These are phyloP conservation scores for Ictidomys tridecemlineatus DNA, from an alignment of 2,113 vertebrate genomes.

Conservation along the genomic window DNA sequence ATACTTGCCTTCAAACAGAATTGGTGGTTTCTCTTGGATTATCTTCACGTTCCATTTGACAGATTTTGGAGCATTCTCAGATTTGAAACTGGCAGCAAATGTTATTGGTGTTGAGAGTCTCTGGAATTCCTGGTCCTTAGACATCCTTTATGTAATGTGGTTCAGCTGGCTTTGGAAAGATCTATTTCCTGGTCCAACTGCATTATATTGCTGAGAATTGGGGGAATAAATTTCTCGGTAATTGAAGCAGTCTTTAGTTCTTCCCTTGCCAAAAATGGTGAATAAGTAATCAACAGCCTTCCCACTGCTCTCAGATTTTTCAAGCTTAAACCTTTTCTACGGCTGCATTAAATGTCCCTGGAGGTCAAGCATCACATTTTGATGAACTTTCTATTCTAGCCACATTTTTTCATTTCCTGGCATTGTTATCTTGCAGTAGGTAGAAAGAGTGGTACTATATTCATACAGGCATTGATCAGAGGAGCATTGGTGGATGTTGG, in stretches of 20 bases:
- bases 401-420: not conserved
- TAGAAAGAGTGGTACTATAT: not conserved
- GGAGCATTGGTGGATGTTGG: not conserved
- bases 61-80: not conserved
- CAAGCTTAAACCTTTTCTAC: not conserved
- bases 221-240: not conserved
- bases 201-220: not conserved
- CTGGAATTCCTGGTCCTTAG: not conserved
- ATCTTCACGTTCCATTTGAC: not conserved
- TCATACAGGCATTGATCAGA: not conserved
- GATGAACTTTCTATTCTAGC: not conserved
- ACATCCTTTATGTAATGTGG: not conserved
- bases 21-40: slow-evolving; percentile 1
- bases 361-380: slow-evolving; percentile 26
- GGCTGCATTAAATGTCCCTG: not conserved
- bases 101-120: not conserved
- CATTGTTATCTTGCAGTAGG: not conserved
- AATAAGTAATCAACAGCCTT: slow-evolving; percentile 15
- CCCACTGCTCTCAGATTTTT: not conserved
- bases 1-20: not conserved
- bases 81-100: slow-evolving; percentile 29
- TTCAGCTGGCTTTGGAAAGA: not conserved
- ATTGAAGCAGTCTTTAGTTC: slow-evolving; percentile 14
- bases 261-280: not conserved
- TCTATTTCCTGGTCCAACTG: slow-evolving; percentile 32